Evolutionary conservation across 2,113 vertebrate genomes (phyloP).

Genomic region (Brachyistius frenatus): DNA sequence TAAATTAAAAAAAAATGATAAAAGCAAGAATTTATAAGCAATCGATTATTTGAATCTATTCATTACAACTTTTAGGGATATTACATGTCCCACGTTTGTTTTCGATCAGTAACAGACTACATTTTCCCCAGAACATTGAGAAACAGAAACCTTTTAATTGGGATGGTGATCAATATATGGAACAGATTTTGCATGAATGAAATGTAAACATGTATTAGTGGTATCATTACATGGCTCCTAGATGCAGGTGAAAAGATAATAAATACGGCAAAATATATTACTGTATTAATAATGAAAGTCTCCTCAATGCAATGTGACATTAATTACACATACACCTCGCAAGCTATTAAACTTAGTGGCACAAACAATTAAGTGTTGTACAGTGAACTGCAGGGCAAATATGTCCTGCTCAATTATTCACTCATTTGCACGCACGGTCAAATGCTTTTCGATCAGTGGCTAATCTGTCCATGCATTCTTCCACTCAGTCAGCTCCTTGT

Average conservation of each 20-base stretch:
- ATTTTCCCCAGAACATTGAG: too few species aligned
- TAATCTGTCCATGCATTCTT: conserved; percentile 49
- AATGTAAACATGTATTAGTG: too few species aligned
- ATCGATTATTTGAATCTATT: neutral
- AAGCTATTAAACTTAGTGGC: conserved; percentile 7
- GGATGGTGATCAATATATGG: too few species aligned
- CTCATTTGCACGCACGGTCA: conserved; percentile 19
- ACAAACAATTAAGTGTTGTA: conserved; percentile 15
- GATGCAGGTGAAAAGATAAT: too few species aligned
- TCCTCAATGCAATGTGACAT: neutral
- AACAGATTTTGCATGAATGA: too few species aligned
- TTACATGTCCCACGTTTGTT: too few species aligned
- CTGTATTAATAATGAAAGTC: neutral
- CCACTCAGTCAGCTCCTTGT: conserved; percentile 32
- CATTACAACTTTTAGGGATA: too few species aligned
- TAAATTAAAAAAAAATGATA: neutral
- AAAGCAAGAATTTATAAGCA: neutral
- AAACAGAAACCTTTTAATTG: too few species aligned
- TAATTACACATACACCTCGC: conserved; percentile 10
- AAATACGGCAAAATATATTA: neutral
- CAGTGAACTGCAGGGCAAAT: conserved; percentile 16
- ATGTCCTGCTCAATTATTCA: conserved; percentile 51
- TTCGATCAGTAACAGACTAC: too few species aligned
- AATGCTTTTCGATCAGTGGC: conserved; percentile 26
- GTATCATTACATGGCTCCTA: too few species aligned